Conservation (phyloP, 2,797 vertebrate species). For the Paramormyrops hopkinsi region DNA sequence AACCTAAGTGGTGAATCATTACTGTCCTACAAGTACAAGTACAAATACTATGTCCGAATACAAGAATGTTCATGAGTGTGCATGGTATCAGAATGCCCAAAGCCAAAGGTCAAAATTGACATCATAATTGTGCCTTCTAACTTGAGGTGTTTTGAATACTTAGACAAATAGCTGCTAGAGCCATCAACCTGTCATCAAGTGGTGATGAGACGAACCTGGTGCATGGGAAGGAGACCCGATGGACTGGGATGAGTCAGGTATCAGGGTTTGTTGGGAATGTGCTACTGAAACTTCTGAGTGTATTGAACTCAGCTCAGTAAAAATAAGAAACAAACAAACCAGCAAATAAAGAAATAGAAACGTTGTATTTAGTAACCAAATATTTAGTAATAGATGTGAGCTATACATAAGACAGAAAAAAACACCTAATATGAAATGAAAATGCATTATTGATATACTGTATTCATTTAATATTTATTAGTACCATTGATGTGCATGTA, state of each 20-base stretch:
- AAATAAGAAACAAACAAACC: background rate
- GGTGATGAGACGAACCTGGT: background rate
- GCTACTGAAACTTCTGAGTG: background rate
- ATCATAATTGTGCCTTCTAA: background rate
- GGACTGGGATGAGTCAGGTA: background rate
- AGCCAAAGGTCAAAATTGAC: background rate
- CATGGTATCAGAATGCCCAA: background rate
- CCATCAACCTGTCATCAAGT: background rate
- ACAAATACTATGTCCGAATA: background rate
- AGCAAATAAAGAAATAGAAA: background rate
- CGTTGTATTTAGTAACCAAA: background rate
- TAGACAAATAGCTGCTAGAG: background rate
- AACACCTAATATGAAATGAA: background rate
- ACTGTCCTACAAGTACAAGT: background rate
- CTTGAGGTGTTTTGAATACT: background rate
- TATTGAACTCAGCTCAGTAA: background rate
- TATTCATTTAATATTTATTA: background rate
- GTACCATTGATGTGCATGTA: background rate
- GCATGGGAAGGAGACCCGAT: background rate
- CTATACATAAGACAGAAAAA: background rate
- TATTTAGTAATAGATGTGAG: background rate
- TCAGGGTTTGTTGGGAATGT: background rate
- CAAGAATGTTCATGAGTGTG: background rate
- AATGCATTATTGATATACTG: background rate
- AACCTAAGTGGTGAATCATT: background rate